Conservation (phyloP, 23 tunicate genomes). For the Phallusia fumigata region DNA sequence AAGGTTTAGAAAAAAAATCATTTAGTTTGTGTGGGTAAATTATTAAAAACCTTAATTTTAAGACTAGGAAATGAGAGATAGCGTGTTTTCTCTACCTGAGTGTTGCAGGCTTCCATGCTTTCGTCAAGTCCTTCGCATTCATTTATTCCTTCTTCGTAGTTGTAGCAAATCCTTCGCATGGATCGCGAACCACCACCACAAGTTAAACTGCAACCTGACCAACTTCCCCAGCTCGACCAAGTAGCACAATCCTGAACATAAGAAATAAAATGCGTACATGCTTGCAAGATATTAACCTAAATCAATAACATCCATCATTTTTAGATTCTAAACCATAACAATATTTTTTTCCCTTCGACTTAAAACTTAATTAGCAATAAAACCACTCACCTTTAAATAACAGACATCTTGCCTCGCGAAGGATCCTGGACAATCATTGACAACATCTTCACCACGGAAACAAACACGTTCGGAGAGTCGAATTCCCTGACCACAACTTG, state of each 20-base stretch:
- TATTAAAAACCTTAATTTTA: too few species aligned
- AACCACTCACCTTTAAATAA: conserved; percentile 32
- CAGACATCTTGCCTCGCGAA: conserved; percentile 38
- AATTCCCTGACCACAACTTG: conserved; percentile 60
- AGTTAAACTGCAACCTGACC: conserved; percentile 53
- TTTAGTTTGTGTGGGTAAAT: too few species aligned
- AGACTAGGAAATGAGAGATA: not conserved
- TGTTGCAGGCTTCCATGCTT: conserved; percentile 41
- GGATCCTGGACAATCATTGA: conserved; percentile 48
- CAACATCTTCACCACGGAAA: conserved; percentile 33
- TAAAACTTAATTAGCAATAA: not conserved
- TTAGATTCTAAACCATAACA: too few species aligned
- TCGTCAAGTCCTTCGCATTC: conserved; percentile 43
- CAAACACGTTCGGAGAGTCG: conserved; percentile 44
- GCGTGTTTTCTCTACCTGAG: conserved; percentile 23
- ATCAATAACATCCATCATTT: too few species aligned
- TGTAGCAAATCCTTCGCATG: conserved; percentile 45
- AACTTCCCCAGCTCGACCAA: conserved; percentile 59
- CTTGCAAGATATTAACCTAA: too few species aligned
- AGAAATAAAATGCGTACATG: not conserved
- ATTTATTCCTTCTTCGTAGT: conserved; percentile 28
- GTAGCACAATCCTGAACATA: conserved; percentile 48
- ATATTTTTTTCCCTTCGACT: too few species aligned
- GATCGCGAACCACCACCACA: conserved; percentile 69
- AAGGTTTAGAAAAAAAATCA: too few species aligned